Evolutionary conservation across 1,140 invertebrate species (phyloP).

Genomic region (Drosophila athabasca): DNA sequence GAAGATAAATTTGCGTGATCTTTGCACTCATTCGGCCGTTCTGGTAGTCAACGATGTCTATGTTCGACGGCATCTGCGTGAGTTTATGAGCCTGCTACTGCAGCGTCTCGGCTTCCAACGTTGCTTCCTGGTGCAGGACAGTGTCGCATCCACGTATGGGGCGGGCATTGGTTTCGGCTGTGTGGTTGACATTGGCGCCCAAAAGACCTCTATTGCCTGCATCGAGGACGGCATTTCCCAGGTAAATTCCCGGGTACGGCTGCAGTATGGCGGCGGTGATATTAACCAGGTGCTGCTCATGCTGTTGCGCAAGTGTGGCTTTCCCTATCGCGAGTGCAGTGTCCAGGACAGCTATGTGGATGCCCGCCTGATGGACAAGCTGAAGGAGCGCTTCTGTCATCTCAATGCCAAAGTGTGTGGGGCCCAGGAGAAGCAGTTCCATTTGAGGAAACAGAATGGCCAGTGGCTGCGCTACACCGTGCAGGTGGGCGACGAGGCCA

Average conservation of each 20-base stretch:
- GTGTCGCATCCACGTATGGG: constrained; percentile 97
- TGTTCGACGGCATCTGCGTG: constrained; percentile 93
- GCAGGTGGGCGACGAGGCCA: constrained; percentile 95
- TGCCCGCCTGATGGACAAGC: constrained; percentile 90
- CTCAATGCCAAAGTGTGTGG: constrained; percentile 88
- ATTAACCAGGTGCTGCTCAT: constrained; percentile 93
- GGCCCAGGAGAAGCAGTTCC: constrained; percentile 82
- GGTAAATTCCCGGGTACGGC: constrained; percentile 91
- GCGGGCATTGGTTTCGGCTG: constrained; percentile 95
- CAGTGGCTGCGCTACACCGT: constrained; percentile 88
- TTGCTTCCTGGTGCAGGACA: constrained; percentile 94
- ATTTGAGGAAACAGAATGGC: constrained; percentile 50
- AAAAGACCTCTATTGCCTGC: constrained; percentile 97
- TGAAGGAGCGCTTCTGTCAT: constrained; percentile 96
- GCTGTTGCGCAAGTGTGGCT: constrained; percentile 93
- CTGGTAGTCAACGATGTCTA: constrained; percentile 96
- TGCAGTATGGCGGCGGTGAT: constrained; percentile 96
- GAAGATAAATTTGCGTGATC: constrained; percentile 86
- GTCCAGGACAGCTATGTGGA: constrained; percentile 88
- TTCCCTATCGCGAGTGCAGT: constrained; percentile 93
- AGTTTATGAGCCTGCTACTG: constrained; percentile 92
- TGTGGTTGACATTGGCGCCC: constrained; percentile 97
- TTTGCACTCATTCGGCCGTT: constrained; percentile 93
- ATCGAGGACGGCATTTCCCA: constrained; percentile 98
- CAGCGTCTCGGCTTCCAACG: constrained; percentile 93